A percentile compares a stretch with the other conserved stretches of the same genome.
phyloP scores from a whole-genome alignment of 2,888 invertebrate species.

The Melitaea athalia region DNA sequence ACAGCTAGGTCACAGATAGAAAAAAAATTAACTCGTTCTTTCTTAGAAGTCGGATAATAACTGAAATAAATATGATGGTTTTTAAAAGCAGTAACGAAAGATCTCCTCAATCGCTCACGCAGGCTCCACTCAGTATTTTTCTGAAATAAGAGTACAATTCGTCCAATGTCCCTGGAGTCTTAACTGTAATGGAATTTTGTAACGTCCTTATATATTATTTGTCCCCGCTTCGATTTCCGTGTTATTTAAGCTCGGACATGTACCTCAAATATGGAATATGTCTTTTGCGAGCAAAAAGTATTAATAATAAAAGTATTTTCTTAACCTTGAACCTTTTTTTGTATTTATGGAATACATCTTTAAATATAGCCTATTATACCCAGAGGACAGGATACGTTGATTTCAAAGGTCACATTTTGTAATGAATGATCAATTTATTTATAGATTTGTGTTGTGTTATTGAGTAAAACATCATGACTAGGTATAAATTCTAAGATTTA shows the following conservation, averaged over 20 bases:
- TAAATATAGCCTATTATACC: too few species aligned
- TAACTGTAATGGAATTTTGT: slow-evolving; percentile 44
- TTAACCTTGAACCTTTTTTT: background rate
- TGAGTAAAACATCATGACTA: too few species aligned
- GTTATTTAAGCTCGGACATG: slow-evolving; percentile 18
- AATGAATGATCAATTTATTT: too few species aligned
- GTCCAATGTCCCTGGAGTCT: slow-evolving; percentile 38
- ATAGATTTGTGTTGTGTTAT: too few species aligned
- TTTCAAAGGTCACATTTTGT: too few species aligned
- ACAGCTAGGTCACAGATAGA: too few species aligned
- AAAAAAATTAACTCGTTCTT: background rate
- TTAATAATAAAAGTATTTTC: background rate
- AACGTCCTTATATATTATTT: slow-evolving; percentile 45
- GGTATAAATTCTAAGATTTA: too few species aligned
- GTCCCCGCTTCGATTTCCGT: slow-evolving; percentile 35
- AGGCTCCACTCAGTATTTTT: slow-evolving; percentile 18
- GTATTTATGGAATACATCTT: background rate
- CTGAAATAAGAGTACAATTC: slow-evolving; percentile 35
- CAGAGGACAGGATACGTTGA: too few species aligned
- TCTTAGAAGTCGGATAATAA: background rate
- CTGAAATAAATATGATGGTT: background rate
- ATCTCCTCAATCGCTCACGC: slow-evolving; percentile 21
- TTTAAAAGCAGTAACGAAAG: slow-evolving; percentile 6
- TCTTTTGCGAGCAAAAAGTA: background rate
- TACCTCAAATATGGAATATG: slow-evolving; percentile 3